These are phyloP conservation scores for Drosophila bifasciata DNA, from an alignment of 1,140 invertebrate genomes.

Conservation along the genomic window DNA sequence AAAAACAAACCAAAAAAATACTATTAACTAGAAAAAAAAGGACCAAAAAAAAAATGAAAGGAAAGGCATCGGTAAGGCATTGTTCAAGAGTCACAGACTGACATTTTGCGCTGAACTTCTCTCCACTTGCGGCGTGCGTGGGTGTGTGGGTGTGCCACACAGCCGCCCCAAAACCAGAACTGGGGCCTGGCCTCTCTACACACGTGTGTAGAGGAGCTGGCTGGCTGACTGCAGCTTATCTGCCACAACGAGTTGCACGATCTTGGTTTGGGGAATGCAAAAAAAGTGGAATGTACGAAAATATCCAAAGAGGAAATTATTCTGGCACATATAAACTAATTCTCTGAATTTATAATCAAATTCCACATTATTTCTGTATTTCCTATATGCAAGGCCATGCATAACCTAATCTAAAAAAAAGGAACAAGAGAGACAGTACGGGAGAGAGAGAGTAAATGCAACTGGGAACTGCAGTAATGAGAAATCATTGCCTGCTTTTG, in stretches of 20 bases:
- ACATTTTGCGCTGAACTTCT: slow-evolving; percentile 70
- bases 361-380: no score
- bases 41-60: slow-evolving; percentile 26
- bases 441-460: no score
- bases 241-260: slow-evolving; percentile 72
- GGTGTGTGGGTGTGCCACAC: slow-evolving; percentile 55
- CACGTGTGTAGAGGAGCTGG: slow-evolving; percentile 51
- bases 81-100: slow-evolving; percentile 40
- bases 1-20: slow-evolving; percentile 17
- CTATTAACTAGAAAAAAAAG: slow-evolving; percentile 37
- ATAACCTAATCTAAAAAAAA: no score
- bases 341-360: no score
- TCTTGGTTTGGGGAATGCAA: slow-evolving; percentile 31
- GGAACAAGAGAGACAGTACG: no score
- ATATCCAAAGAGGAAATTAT: no score
- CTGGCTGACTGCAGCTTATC: slow-evolving; percentile 47
- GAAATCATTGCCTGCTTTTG: no score
- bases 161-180: neutral
- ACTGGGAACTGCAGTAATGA: no score
- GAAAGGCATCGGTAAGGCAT: slow-evolving; percentile 30
- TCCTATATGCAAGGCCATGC: no score
- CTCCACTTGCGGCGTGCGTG: slow-evolving; percentile 13
- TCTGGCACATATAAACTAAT: no score
- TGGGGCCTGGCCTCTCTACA: slow-evolving; percentile 35
- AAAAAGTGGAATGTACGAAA: neutral